phyloP scores from a whole-genome alignment of 2,888 invertebrate genomes.

The Torymus tubicola region DNA sequence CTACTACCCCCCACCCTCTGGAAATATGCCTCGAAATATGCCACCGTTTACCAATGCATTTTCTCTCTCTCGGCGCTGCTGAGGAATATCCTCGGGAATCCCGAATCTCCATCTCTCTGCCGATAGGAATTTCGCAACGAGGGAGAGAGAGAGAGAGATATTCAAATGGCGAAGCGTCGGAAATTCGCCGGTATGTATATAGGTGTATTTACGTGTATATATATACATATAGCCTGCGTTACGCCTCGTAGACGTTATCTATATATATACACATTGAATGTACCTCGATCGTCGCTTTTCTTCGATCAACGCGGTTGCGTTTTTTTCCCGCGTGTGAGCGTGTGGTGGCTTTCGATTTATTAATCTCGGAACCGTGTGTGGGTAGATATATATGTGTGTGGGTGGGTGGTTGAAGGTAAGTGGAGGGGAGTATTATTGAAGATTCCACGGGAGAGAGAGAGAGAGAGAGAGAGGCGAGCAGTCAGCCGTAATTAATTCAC shows the following conservation, averaged over 20 bases:
- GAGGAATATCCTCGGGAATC: conserved; percentile 3
- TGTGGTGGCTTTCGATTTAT: conserved; percentile 32
- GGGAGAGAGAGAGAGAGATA: too few relatives aligned
- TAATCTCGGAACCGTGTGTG: neutral
- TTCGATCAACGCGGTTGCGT: neutral
- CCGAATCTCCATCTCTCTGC: conserved; percentile 27
- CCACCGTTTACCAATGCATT: conserved; percentile 37
- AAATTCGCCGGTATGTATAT: conserved; percentile 3
- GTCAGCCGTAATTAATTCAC: conserved; percentile 21
- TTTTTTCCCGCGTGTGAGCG: conserved; percentile 6
- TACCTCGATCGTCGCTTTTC: neutral
- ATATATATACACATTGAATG: too few relatives aligned
- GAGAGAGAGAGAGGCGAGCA: neutral
- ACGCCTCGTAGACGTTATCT: conserved; percentile 33
- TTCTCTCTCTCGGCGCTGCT: conserved; percentile 10
- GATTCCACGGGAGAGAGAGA: conserved; percentile 14
- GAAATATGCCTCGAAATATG: conserved; percentile 30
- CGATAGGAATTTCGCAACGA: neutral
- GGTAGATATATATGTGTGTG: too few relatives aligned
- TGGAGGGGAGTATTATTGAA: conserved; percentile 7
- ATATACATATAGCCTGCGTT: conserved; percentile 3
- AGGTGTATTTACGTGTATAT: too few relatives aligned
- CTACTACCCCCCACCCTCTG: neutral
- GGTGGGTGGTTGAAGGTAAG: too few relatives aligned
- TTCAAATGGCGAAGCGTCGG: neutral